Evolutionary conservation across 2,797 vertebrate species (phyloP).

Genomic region (Phoxinus dragarum): DNA sequence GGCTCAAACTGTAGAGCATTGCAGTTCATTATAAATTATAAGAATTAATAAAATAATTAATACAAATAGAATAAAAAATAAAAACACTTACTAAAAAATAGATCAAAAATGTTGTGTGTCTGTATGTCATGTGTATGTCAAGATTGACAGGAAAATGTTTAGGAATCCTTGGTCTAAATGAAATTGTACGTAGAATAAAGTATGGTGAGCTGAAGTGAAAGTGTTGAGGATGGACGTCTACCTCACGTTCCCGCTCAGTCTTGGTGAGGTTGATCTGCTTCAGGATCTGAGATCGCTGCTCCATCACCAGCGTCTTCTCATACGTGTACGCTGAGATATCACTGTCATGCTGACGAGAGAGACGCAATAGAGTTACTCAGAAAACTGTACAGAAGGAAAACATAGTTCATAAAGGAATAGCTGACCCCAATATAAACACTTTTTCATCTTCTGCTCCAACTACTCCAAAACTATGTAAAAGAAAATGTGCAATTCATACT

Average conservation of each 20-base stretch:
- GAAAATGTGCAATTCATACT: no score
- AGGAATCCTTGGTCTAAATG: no score
- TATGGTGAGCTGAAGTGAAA: not conserved
- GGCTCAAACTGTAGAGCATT: no score
- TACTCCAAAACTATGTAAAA: no score
- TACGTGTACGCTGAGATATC: conserved; percentile 99
- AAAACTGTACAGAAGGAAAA: not conserved
- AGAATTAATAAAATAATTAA: no score
- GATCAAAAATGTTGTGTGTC: no score
- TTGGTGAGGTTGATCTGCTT: conserved; percentile 98
- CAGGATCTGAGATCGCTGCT: conserved; percentile 96
- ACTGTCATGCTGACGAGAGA: conserved; percentile 86
- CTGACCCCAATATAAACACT: not conserved
- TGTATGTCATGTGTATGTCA: no score
- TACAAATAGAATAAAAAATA: no score
- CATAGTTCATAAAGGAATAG: not conserved
- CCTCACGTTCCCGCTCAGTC: conserved; percentile 95
- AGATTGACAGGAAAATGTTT: no score
- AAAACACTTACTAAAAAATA: no score
- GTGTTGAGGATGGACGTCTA: conserved; percentile 60
- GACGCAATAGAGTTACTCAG: not conserved
- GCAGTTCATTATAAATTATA: no score
- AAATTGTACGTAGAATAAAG: no score
- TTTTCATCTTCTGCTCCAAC: not conserved
- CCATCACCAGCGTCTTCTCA: conserved; percentile 97